Evolutionary conservation across 2,113 vertebrate species (phyloP), one percentile per base, ranked within the genome.

Genomic region (Zosterops japonicus): DNA sequence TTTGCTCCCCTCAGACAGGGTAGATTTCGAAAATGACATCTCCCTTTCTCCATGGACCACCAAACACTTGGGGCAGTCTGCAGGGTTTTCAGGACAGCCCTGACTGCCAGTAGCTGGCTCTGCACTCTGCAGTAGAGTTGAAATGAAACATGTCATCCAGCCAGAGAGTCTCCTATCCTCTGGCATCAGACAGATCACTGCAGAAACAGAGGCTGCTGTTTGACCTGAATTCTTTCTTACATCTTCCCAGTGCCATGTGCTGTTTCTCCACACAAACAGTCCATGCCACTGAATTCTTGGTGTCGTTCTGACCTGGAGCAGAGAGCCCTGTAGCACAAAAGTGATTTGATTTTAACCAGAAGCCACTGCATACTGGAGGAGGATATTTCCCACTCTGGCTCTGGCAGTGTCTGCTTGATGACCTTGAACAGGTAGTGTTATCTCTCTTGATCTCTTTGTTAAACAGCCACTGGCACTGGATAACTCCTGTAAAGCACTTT

Each of bases 381-480:
- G 53, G n/a, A 11, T 57, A 53, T 74, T 59, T 81, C 65, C 78
- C 69, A 20, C 46, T 60, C 59, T 70, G 64, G 14, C 77, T 70
- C 55, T 72, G 70, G 53, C 46, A 28, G 7, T 56, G n/a, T 52
- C 44, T 89, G 47, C 36, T 67, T 25, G 64, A 60, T 93, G 93
- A 94, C 89, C 91, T 78, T 44, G 64, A 75, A 21, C 77, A 95
- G 77, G 93, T 83, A 80, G 36, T 19, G 39, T n/a, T 87, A 81
- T 56, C 93, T 84, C 64, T 60, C 74, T 78, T 41, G 4, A 5
- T 49, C 61, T 77, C 77, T 79, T 72, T 89, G 49, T 79, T 60
- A 57, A 94, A 64, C 65, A 84, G 77, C 69, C 35, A 50, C 80
- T 75, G 74, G 84, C 47, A 68, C 81, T 72, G 81, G 81, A 56